These are phyloP conservation scores for Lytechinus variegatus DNA, from an alignment of 35 echinoderm and acorn worm species.

Conservation along the genomic window DNA sequence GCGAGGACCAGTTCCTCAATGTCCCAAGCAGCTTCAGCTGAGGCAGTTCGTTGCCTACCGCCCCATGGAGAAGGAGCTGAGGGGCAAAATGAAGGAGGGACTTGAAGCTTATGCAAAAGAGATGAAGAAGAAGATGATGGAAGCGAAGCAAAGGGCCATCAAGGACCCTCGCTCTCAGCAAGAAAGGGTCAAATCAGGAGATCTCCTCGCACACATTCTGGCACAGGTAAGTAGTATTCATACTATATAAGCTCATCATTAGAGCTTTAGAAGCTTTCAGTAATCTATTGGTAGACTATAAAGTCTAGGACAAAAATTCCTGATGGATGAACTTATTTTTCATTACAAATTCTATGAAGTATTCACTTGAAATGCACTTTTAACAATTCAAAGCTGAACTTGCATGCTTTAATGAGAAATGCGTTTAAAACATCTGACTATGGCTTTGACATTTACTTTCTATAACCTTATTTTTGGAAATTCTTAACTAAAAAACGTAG, in stretches of 20 bases:
- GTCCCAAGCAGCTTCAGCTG: conserved; percentile 79
- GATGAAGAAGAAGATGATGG: conserved; percentile 59
- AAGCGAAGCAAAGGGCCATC: conserved; percentile 53
- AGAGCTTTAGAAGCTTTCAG: background rate
- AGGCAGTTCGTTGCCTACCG: conserved; percentile 91
- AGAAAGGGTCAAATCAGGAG: conserved; percentile 86
- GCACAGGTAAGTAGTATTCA: conserved; percentile 58
- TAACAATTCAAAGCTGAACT: too few species aligned
- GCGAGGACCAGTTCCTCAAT: conserved; percentile 60
- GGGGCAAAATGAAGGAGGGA: conserved; percentile 72
- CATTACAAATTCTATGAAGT: too few species aligned
- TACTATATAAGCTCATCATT: background rate
- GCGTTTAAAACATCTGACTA: too few species aligned
- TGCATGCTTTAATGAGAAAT: too few species aligned
- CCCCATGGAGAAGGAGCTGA: conserved; percentile 63
- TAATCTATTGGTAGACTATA: too few species aligned
- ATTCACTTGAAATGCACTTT: too few species aligned
- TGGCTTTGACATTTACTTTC: too few species aligned
- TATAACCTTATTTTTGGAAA: too few species aligned
- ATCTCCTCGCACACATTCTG: conserved; percentile 85
- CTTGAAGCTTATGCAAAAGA: conserved; percentile 82
- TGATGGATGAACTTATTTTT: too few species aligned
- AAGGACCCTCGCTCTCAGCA: conserved; percentile 87
- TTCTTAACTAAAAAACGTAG: too few species aligned
- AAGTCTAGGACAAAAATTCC: too few species aligned